Conservation (phyloP, 2,888 invertebrate species). For the Sarcophaga rosellei region DNA sequence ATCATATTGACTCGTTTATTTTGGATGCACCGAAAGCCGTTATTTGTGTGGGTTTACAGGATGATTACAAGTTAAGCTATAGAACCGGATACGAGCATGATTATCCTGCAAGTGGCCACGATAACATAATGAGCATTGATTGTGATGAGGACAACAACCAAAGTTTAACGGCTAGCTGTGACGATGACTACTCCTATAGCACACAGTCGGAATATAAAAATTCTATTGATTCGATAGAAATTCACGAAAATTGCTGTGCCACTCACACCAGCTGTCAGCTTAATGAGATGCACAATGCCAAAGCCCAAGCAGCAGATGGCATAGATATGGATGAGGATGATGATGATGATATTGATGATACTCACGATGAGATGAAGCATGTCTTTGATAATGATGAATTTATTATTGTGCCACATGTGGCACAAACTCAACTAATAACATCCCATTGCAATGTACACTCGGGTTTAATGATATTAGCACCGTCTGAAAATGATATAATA, state of each 20-base stretch:
- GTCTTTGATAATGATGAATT: slow-evolving; percentile 72
- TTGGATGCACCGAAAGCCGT: slow-evolving; percentile 79
- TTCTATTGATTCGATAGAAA: slow-evolving; percentile 55
- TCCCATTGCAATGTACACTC: slow-evolving; percentile 62
- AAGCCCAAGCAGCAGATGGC: slow-evolving; percentile 50
- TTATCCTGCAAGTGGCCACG: slow-evolving; percentile 46
- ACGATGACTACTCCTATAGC: slow-evolving; percentile 32
- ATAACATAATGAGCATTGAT: slow-evolving; percentile 56
- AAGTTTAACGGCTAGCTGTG: slow-evolving; percentile 44
- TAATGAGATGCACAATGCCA: slow-evolving; percentile 16
- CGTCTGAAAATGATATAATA: slow-evolving; percentile 28
- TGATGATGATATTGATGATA: slow-evolving; percentile 27
- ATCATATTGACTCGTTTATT: slow-evolving; percentile 80
- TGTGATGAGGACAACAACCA: slow-evolving; percentile 42
- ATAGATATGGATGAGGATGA: slow-evolving; percentile 28
- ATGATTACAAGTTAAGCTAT: slow-evolving; percentile 76
- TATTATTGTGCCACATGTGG: slow-evolving; percentile 69
- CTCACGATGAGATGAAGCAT: slow-evolving; percentile 5
- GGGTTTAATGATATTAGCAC: slow-evolving; percentile 45
- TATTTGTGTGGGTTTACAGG: slow-evolving; percentile 79
- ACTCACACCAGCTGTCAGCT: not conserved
- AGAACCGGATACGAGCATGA: slow-evolving; percentile 47
- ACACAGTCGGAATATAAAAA: slow-evolving; percentile 63
- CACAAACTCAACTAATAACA: slow-evolving; percentile 56
- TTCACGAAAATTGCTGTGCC: slow-evolving; percentile 46